Conservation (phyloP, 2,888 invertebrate species). For the Rhopalosiphum nymphaeae region DNA sequence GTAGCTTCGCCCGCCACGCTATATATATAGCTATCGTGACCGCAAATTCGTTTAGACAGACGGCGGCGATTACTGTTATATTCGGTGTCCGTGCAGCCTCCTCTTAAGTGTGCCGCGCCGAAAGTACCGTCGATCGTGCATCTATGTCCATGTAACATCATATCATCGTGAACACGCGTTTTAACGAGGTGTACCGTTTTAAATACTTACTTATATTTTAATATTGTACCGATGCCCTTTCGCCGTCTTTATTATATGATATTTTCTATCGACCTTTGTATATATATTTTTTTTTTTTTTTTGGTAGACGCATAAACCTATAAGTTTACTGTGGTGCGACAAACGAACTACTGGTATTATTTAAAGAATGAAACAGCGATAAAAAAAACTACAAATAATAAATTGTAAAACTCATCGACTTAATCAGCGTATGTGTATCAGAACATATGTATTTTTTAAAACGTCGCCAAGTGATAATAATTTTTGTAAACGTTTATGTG, state of each 20-base stretch:
- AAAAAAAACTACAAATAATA: not conserved
- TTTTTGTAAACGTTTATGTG: not conserved
- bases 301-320: too few species aligned
- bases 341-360: not conserved
- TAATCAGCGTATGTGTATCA: not conserved
- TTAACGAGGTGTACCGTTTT: not conserved
- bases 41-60: slow-evolving; percentile 36
- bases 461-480: not conserved
- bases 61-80: slow-evolving; percentile 49
- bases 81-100: not conserved
- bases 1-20: not conserved
- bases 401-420: not conserved
- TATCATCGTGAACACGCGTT: not conserved
- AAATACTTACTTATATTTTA: not conserved
- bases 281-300: not conserved
- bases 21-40: slow-evolving; percentile 16
- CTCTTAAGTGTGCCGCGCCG: slow-evolving; percentile 17
- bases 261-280: not conserved
- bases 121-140: slow-evolving; percentile 16
- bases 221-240: not conserved
- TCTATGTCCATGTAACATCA: not conserved
- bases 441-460: not conserved
- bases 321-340: not conserved
- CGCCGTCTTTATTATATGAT: not conserved
- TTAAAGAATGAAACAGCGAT: not conserved